Conservation (phyloP, 1,140 invertebrate genomes). For the Drosophila leontia region DNA sequence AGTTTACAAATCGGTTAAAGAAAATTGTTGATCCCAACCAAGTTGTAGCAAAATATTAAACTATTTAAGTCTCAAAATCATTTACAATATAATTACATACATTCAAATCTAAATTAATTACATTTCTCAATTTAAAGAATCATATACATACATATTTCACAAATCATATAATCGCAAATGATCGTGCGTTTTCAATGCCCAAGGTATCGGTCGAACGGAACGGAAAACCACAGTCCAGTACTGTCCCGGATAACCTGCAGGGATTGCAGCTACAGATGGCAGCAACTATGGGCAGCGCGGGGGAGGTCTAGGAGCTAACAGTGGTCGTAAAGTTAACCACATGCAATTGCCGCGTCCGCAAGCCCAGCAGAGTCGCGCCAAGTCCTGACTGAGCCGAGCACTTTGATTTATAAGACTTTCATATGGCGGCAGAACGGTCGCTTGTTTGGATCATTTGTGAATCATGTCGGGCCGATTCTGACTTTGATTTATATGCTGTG, state of each 20-base stretch:
- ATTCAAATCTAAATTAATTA: too few species aligned
- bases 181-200: not conserved
- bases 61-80: not conserved
- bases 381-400: slow-evolving; percentile 12
- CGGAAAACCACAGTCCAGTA: slow-evolving; percentile 2
- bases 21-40: not conserved
- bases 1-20: not conserved
- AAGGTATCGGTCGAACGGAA: too few species aligned
- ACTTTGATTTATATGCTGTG: slow-evolving; percentile 78
- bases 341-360: slow-evolving; percentile 33
- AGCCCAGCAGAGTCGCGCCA: slow-evolving; percentile 16
- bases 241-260: slow-evolving; percentile 43
- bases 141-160: not conserved
- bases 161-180: not conserved
- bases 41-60: not conserved
- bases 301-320: slow-evolving; percentile 13
- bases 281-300: slow-evolving; percentile 9
- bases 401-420: slow-evolving; percentile 80
- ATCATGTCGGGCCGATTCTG: slow-evolving; percentile 75
- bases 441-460: slow-evolving; percentile 79
- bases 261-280: slow-evolving; percentile 11
- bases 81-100: too few species aligned
- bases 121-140: not conserved
- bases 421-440: slow-evolving; percentile 56
- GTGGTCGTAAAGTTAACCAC: slow-evolving; percentile 52